Conservation (phyloP, 2,113 vertebrate species). For the Atherinomorus stipes region DNA sequence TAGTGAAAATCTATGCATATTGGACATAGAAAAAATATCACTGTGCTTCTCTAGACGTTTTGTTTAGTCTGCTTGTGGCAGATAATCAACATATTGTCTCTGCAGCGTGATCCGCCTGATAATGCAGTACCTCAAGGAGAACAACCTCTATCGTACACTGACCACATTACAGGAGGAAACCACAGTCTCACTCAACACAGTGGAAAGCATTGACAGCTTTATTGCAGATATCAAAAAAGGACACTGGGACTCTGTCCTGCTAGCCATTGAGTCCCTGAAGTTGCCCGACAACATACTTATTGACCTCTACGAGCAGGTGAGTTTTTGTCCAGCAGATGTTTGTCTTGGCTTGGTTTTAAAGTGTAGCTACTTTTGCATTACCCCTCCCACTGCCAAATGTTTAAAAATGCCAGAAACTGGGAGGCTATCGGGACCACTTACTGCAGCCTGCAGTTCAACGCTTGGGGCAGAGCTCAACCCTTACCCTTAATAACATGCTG, state of each 20-base stretch:
- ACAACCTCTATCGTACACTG: constrained; percentile 92
- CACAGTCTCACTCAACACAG: constrained; percentile 95
- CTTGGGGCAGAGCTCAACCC: too few relatives aligned
- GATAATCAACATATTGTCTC: not conserved
- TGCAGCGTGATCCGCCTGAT: constrained; percentile 95
- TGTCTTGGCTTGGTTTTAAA: not conserved
- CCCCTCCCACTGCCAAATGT: too few relatives aligned
- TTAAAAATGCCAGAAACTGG: too few relatives aligned
- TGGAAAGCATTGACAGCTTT: constrained; percentile 98
- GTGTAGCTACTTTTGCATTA: too few relatives aligned
- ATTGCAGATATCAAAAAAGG: constrained; percentile 96
- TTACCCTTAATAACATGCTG: too few relatives aligned
- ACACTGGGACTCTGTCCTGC: constrained; percentile 97
- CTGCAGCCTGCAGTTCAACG: too few relatives aligned
- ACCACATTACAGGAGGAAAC: constrained; percentile 96
- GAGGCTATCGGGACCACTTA: too few relatives aligned
- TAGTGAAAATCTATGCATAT: not conserved
- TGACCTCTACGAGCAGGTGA: constrained; percentile 97
- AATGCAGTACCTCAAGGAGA: constrained; percentile 99
- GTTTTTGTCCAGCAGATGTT: not conserved
- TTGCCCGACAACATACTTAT: constrained; percentile 96
- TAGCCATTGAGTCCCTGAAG: constrained; percentile 97
- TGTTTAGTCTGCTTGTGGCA: not conserved
- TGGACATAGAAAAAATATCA: too few relatives aligned
- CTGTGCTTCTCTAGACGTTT: not conserved